These are phyloP conservation scores for Drosophila tropicalis DNA, from an alignment of 1,140 invertebrate species.

Conservation along the genomic window DNA sequence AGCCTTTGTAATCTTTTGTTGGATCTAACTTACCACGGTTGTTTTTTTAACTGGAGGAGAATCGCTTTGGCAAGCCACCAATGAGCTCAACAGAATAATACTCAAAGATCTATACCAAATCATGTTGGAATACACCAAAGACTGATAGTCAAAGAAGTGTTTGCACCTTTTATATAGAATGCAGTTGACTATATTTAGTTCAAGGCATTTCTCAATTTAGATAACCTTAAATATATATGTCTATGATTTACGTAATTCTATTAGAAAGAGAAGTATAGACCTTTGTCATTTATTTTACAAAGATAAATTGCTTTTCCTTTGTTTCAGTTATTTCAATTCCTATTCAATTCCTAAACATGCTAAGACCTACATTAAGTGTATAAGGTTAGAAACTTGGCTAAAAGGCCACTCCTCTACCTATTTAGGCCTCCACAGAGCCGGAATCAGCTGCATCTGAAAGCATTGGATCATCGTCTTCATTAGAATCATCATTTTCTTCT, in stretches of 20 bases:
- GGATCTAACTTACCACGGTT: not conserved
- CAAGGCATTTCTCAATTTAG: constrained; percentile 10
- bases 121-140: not conserved
- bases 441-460: not conserved
- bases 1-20: not conserved
- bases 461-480: not conserved
- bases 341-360: no score
- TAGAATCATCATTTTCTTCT: not conserved
- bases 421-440: not conserved
- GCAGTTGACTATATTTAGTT: not conserved
- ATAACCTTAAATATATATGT: not conserved
- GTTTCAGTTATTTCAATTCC: not conserved
- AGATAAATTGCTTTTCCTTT: not conserved
- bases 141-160: not conserved
- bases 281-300: not conserved
- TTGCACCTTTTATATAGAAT: not conserved
- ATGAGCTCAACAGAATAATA: not conserved
- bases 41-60: not conserved
- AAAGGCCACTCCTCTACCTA: no score
- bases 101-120: not conserved
- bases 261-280: not conserved
- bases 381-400: not conserved
- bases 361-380: not conserved
- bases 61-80: not conserved
- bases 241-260: not conserved